Conservation (phyloP, 2,888 invertebrate species). For the Spodoptera picta region DNA sequence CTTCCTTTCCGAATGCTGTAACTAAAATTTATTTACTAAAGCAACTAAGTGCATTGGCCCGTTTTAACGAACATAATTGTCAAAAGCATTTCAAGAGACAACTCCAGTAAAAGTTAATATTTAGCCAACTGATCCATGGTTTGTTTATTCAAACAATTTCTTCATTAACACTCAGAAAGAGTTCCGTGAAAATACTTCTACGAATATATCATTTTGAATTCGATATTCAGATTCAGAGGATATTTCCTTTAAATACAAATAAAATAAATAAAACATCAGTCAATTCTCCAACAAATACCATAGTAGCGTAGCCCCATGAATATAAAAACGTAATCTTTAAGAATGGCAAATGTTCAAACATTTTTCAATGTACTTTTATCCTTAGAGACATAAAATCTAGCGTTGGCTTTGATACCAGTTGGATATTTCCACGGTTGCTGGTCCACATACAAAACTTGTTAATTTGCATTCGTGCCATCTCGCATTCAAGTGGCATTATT, state of each 20-base stretch:
- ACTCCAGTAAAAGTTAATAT: slow-evolving; percentile 33
- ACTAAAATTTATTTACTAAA: slow-evolving; percentile 38
- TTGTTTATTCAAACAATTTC: slow-evolving; percentile 15
- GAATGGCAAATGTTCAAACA: slow-evolving; percentile 30
- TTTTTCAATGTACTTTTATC: slow-evolving; percentile 52
- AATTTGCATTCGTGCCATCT: slow-evolving; percentile 78
- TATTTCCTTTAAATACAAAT: neutral
- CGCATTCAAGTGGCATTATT: slow-evolving; percentile 77
- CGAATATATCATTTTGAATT: neutral
- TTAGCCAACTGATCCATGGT: slow-evolving; percentile 25
- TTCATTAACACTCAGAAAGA: neutral
- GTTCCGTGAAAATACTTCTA: neutral
- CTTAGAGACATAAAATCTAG: slow-evolving; percentile 45
- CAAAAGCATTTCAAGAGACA: slow-evolving; percentile 29
- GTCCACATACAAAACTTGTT: slow-evolving; percentile 72
- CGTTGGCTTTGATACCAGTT: slow-evolving; percentile 48
- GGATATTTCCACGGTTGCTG: slow-evolving; percentile 50
- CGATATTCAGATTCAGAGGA: too few relatives aligned
- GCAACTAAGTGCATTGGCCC: slow-evolving; percentile 36
- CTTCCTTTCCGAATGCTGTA: slow-evolving; percentile 25
- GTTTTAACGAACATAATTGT: slow-evolving; percentile 46
- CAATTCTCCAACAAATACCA: slow-evolving; percentile 12
- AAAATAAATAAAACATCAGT: slow-evolving; percentile 10
- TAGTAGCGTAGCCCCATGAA: slow-evolving; percentile 26
- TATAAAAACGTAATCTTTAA: slow-evolving; percentile 33